Evolutionary conservation across 2,113 vertebrate genomes (phyloP), one percentile per base, ranked within the genome.

Genomic region (Serilophus lunatus): DNA sequence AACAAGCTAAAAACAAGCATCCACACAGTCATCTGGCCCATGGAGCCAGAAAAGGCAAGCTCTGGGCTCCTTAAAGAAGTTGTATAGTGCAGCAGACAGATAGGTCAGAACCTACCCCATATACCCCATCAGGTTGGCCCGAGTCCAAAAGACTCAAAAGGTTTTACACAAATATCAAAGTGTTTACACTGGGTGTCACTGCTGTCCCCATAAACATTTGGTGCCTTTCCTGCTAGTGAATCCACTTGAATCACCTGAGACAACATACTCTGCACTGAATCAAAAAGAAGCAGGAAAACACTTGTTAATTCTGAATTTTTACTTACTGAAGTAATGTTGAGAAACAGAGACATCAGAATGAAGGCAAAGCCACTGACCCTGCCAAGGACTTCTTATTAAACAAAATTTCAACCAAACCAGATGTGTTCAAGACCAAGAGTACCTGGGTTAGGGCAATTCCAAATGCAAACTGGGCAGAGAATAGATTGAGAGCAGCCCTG

Each of bases 291-390:
- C 10, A 68, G 15, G 29, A 84, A 81, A 72, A 63, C 24, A 31
- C 10, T 7, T 6, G 9, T 49, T 74, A 35, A 26, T 49, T 94
- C 38, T 88, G 70, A 57, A 38, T 35, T 77, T 84, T 81, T 36
- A 63, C 44, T 61, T 71, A 49, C 51, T n/a, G 40, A 74, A 77
- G 35, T 61, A n/a, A 66, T 36, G 49, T 50, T 68, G 53, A 80
- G 38, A 53, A 87, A 68, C 1, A 1, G 25, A 44, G 10, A 42
- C 3, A 35, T 12, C 11, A 33, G 59, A 29, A 18, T 0, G 9
- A n/a, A 82, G 65, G 31, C 36, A 85, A 88, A 75, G 71, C 18
- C 5, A 1, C 25, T 64, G 47, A 63, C 20, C 14, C 31, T 38
- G 35, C 6, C 17, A 17, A 63, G 40, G 16, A 33, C 47, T 33